Evolutionary conservation across 2,113 vertebrate genomes (phyloP), one percentile per base, ranked within the genome.

Genomic region (Gopherus flavomarginatus): DNA sequence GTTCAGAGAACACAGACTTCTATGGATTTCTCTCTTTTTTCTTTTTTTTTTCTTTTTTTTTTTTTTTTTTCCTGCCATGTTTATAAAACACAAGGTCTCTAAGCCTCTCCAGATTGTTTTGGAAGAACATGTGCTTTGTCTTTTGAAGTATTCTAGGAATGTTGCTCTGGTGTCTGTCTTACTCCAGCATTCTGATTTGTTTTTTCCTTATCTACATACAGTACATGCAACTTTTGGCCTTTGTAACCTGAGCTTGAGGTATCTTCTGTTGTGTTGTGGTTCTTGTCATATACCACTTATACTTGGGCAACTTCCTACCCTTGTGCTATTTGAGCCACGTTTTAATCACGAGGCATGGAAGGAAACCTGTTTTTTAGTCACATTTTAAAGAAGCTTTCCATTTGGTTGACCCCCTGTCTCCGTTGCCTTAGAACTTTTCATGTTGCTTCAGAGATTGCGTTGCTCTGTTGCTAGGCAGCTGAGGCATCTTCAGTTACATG

Each of bases 401-500:
- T 75, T 80, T 65, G 35, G 56, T 22, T 75, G 59, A 89, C 53
- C 42, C 26, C 72, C 42, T 72, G n/a, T 54, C 80, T 69, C 95
- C 90, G 49, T 72, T 88, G 56, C 77, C 91, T 88, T 84, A 57
- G 96, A 82, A 47, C 91, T 87, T 4, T 3, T 95, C 16, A 85
- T 31, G 83, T 93, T 88, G 96, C 96, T 97, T 90, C 93, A 90
- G 96, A 65, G 97, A 96, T 92, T 97, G 97, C 90, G 94, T 97
- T 86, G 91, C 0, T 16, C 94, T 96, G 97, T 98, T 97, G 96
- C 97, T 92, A 96, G 95, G 97, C 97, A 96, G 95, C 96, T 90
- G 92, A 95, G 96, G 94, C 93, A 96, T 97, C 95, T 88, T 93
- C 1, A 8, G 86, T 92, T 6, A 42, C 92, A 88, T 75, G 90